These are phyloP conservation scores for Notodonta ziczac DNA, from an alignment of 2,888 invertebrate genomes.

Conservation along the genomic window DNA sequence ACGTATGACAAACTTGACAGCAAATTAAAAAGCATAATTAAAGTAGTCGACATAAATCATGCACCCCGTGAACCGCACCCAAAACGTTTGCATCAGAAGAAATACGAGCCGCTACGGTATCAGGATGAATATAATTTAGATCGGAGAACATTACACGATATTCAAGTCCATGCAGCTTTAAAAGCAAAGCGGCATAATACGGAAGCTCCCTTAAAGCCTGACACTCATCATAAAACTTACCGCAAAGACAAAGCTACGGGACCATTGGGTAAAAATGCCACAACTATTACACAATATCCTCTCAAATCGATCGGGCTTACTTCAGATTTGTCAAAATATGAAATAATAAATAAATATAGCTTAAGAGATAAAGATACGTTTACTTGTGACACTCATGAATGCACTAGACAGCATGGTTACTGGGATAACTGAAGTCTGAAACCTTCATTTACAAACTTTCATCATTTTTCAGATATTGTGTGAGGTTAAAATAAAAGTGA, in stretches of 20 bases:
- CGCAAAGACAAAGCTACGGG: constrained; percentile 13
- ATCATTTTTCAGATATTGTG: constrained; percentile 24
- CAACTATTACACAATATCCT: constrained; percentile 51
- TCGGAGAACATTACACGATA: constrained; percentile 24
- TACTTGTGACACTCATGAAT: constrained; percentile 9
- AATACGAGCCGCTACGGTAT: constrained; percentile 17
- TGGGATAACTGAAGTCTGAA: constrained; percentile 5
- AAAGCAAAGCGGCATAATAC: constrained; percentile 19
- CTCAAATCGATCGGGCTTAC: constrained; percentile 43
- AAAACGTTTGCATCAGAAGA: constrained; percentile 6
- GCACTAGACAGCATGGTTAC: constrained; percentile 11
- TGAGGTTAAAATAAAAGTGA: constrained; percentile 19
- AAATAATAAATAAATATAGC: constrained; percentile 2
- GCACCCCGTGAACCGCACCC: neutral
- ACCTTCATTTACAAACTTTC: neutral
- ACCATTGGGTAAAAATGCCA: constrained; percentile 29
- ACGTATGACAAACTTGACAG: constrained; percentile 60
- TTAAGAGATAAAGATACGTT: constrained; percentile 1
- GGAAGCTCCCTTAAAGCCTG: constrained; percentile 11
- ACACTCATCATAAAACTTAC: constrained; percentile 10
- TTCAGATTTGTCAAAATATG: constrained; percentile 8
- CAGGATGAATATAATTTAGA: constrained; percentile 24
- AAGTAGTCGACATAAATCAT: constrained; percentile 18
- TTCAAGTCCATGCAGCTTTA: constrained; percentile 31
- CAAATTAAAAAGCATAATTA: constrained; percentile 49